phyloP scores from a whole-genome alignment of 2,888 invertebrate genomes.

The Villa cingulata region DNA sequence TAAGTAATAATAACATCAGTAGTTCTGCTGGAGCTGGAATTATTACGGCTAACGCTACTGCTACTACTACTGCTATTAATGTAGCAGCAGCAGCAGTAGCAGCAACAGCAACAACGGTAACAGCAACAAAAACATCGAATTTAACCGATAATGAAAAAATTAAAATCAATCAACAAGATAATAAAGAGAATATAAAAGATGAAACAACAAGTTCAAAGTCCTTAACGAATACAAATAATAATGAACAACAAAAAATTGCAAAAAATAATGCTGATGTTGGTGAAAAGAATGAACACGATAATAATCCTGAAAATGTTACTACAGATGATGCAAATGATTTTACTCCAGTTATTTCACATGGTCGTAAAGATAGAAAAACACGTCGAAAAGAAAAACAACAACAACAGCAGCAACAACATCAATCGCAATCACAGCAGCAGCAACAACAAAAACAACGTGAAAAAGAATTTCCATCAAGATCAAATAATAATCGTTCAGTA shows the following conservation, averaged over 20 bases:
- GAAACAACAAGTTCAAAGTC: not conserved
- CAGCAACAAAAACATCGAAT: constrained; percentile 26
- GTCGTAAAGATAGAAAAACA: constrained; percentile 33
- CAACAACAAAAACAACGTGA: not conserved
- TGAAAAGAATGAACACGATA: not conserved
- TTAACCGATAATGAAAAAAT: not conserved
- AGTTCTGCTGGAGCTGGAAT: no score
- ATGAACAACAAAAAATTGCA: not conserved
- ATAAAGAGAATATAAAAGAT: constrained; percentile 24
- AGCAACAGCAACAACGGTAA: no score
- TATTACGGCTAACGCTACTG: no score
- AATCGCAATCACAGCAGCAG: not conserved
- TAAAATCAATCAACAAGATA: constrained; percentile 13
- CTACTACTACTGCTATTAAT: no score
- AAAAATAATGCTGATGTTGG: not conserved
- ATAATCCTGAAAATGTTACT: constrained; percentile 18
- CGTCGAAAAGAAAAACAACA: constrained; percentile 27
- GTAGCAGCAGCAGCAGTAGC: no score
- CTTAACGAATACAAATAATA: not conserved
- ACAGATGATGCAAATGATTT: constrained; percentile 34
- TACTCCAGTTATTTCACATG: constrained; percentile 33
- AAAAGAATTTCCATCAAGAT: not conserved
- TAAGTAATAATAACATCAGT: no score
- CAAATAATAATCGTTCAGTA: not conserved
- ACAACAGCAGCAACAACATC: not conserved